These are phyloP conservation scores for Atractosteus spatula DNA, from an alignment of 2,113 vertebrate species.

Conservation along the genomic window DNA sequence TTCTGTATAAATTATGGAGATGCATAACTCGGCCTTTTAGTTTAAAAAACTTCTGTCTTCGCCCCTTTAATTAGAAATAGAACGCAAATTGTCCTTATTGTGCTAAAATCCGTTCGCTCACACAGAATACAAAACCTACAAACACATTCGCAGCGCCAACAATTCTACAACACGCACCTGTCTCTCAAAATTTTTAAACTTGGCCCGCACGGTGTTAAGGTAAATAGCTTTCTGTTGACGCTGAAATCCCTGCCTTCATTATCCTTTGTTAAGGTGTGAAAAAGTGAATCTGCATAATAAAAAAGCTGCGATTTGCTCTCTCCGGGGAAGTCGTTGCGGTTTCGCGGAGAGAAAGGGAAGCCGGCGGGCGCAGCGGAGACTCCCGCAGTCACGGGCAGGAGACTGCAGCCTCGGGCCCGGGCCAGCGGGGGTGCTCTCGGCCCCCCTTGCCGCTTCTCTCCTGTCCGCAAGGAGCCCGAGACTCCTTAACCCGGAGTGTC, in stretches of 20 bases:
- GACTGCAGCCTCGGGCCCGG: conserved; percentile 21
- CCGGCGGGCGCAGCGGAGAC: conserved; percentile 31
- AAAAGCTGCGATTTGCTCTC: conserved; percentile 44
- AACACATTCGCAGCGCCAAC: too few relatives aligned
- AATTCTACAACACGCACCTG: background rate
- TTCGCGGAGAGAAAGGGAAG: conserved; percentile 27
- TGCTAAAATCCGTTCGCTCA: too few relatives aligned
- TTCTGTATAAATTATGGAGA: too few relatives aligned
- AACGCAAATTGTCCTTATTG: too few relatives aligned
- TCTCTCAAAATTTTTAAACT: background rate
- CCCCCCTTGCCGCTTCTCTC: conserved; percentile 2
- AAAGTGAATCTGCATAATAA: conserved; percentile 59
- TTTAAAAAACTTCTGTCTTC: too few relatives aligned
- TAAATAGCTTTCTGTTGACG: conserved; percentile 74
- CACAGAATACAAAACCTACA: too few relatives aligned
- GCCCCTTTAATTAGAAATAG: too few relatives aligned
- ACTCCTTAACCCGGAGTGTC: too few relatives aligned
- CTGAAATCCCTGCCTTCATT: conserved; percentile 67
- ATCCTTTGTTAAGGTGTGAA: conserved; percentile 80
- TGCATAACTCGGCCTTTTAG: too few relatives aligned
- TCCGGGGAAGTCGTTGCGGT: conserved; percentile 20
- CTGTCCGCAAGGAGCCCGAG: too few relatives aligned
- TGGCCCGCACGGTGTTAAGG: conserved; percentile 16
- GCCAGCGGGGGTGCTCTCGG: background rate
- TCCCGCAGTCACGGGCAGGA: conserved; percentile 34